Evolutionary conservation across 1,140 invertebrate species (phyloP).

Genomic region (fruit fly (Drosophila melanogaster)): DNA sequence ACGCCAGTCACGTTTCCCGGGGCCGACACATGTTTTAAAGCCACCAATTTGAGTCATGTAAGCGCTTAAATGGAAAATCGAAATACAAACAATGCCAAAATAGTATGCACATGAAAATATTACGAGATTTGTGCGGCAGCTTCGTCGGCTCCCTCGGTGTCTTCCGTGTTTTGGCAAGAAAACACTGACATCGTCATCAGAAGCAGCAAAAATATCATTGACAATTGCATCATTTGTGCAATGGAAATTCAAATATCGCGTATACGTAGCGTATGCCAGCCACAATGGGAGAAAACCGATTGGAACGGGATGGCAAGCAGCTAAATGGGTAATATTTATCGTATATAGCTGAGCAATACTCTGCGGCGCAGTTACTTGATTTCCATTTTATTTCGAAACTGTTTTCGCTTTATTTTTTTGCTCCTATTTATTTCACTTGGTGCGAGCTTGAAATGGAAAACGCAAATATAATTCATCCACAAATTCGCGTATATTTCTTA

Average conservation of each 20-base stretch:
- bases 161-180: constrained; percentile 27
- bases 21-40: constrained; percentile 55
- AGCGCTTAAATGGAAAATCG: constrained; percentile 12
- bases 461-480: constrained; percentile 69
- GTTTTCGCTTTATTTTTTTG: constrained; percentile 24
- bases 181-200: constrained; percentile 13
- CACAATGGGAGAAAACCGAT: constrained; percentile 18
- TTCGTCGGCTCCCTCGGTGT: constrained; percentile 28
- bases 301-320: constrained; percentile 16
- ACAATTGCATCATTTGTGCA: constrained; percentile 67
- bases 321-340: constrained; percentile 51
- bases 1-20: constrained; percentile 66
- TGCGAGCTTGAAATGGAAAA: constrained; percentile 54
- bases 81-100: constrained; percentile 10
- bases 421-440: constrained; percentile 46
- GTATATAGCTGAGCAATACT: constrained; percentile 50
- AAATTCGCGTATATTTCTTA: constrained; percentile 30
- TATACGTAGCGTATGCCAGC: constrained; percentile 66
- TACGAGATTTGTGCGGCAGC: constrained; percentile 57
- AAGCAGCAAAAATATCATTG: constrained; percentile 27
- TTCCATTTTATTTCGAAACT: constrained; percentile 67
- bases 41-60: constrained; percentile 46
- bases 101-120: constrained; percentile 20
- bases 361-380: constrained; percentile 73
- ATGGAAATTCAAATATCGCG: constrained; percentile 66